These are phyloP conservation scores for Drosophila merina DNA, from an alignment of 2,888 invertebrate genomes.

Conservation along the genomic window DNA sequence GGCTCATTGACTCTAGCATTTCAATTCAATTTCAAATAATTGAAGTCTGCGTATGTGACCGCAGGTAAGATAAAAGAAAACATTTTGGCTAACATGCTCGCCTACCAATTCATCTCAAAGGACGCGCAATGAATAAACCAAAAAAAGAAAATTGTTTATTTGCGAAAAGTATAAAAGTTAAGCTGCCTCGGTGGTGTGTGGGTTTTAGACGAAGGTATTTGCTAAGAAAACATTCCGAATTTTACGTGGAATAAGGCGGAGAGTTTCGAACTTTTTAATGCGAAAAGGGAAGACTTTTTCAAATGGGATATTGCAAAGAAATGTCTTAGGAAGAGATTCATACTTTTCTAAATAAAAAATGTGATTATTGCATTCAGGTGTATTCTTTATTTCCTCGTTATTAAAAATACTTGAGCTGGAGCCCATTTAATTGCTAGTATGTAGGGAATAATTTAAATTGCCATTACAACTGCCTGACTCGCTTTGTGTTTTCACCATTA, in stretches of 20 bases:
- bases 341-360: too few species aligned
- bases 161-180: slow-evolving; percentile 23
- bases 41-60: slow-evolving; percentile 47
- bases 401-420: slow-evolving; percentile 19
- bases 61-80: slow-evolving; percentile 41
- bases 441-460: slow-evolving; percentile 62
- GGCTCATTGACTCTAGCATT: slow-evolving; percentile 62
- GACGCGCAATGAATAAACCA: slow-evolving; percentile 26
- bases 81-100: slow-evolving; percentile 18
- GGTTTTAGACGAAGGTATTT: slow-evolving; percentile 9
- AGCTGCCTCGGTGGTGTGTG: not conserved
- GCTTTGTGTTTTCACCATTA: slow-evolving; percentile 25
- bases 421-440: slow-evolving; percentile 59
- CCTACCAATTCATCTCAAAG: slow-evolving; percentile 11
- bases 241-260: not conserved
- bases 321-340: too few species aligned
- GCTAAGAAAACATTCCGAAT: slow-evolving; percentile 13
- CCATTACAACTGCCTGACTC: slow-evolving; percentile 53
- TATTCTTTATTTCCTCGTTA: not conserved
- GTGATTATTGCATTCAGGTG: too few species aligned
- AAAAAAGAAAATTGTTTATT: slow-evolving; percentile 35
- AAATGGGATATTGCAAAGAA: too few species aligned
- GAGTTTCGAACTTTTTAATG: slow-evolving; percentile 16
- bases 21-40: slow-evolving; percentile 72
- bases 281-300: not conserved